A percentile compares a stretch with the other conserved stretches of the same genome.
Conservation (phyloP, 1,140 invertebrate genomes). For the Trachymyrmex septentrionalis region DNA sequence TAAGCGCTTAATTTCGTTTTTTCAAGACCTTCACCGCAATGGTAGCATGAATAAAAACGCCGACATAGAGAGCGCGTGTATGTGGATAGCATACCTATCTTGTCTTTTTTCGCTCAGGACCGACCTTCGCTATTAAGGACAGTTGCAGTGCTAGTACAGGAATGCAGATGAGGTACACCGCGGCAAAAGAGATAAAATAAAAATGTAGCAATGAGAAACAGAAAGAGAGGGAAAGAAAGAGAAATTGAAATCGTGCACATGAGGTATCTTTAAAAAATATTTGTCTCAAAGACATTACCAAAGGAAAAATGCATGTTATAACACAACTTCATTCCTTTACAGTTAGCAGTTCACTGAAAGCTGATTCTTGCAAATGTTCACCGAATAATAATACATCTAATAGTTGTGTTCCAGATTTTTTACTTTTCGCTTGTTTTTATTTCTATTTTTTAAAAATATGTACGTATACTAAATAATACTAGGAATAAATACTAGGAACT, state of each 20-base stretch:
- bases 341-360: not conserved
- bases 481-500: no score
- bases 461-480: not conserved
- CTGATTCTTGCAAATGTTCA: not conserved
- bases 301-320: constrained; percentile 5
- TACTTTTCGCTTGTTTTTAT: not conserved
- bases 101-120: constrained; percentile 27
- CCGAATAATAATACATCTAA: constrained; percentile 1
- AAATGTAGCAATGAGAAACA: not conserved
- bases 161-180: constrained; percentile 71
- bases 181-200: constrained; percentile 19
- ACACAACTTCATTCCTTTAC: not conserved
- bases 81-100: not conserved
- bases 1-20: constrained; percentile 71
- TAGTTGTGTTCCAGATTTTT: not conserved
- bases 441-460: not conserved
- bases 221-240: constrained; percentile 3
- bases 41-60: constrained; percentile 18
- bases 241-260: not conserved
- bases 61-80: not conserved
- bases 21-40: constrained; percentile 18
- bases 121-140: constrained; percentile 65
- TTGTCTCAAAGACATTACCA: not conserved
- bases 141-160: constrained; percentile 49
- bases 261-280: constrained; percentile 13